Evolutionary conservation across 92 coral and sea anemone species (phyloP).

Genomic region (Zoanthus sansibaricus): DNA sequence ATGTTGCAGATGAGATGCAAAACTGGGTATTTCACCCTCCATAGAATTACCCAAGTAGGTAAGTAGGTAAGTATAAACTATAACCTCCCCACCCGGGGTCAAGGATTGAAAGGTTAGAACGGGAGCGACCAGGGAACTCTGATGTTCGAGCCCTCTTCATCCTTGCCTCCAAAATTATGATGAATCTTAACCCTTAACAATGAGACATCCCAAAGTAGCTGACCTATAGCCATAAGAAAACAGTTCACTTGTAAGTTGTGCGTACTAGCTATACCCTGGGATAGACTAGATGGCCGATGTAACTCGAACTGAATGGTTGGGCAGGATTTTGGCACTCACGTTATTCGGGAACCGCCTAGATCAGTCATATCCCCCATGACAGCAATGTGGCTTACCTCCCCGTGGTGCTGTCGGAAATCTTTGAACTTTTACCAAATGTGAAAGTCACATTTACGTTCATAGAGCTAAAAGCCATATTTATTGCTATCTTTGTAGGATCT

Average conservation of each 20-base stretch:
- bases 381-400: constrained; percentile 56
- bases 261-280: constrained; percentile 48
- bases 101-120: constrained; percentile 54
- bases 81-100: constrained; percentile 59
- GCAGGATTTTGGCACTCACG: constrained; percentile 56
- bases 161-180: constrained; percentile 47
- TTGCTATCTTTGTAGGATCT: too few species aligned
- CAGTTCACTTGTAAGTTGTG: constrained; percentile 46
- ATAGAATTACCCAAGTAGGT: constrained; percentile 31
- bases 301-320: constrained; percentile 33
- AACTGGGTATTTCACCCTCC: constrained; percentile 59
- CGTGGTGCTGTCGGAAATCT: constrained; percentile 59
- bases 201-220: constrained; percentile 51
- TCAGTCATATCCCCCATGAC: constrained; percentile 47
- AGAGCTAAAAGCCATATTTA: constrained; percentile 51
- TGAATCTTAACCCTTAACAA: constrained; percentile 57
- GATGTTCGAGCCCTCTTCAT: constrained; percentile 58
- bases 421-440: constrained; percentile 5
- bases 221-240: constrained; percentile 54
- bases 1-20: constrained; percentile 23
- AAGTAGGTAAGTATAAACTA: constrained; percentile 19
- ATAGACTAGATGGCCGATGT: constrained; percentile 39
- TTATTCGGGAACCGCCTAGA: constrained; percentile 46
- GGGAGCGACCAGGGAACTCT: constrained; percentile 62
- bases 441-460: constrained; percentile 30